Evolutionary conservation across 2,888 invertebrate genomes (phyloP).

Genomic region (Limenitis camilla): DNA sequence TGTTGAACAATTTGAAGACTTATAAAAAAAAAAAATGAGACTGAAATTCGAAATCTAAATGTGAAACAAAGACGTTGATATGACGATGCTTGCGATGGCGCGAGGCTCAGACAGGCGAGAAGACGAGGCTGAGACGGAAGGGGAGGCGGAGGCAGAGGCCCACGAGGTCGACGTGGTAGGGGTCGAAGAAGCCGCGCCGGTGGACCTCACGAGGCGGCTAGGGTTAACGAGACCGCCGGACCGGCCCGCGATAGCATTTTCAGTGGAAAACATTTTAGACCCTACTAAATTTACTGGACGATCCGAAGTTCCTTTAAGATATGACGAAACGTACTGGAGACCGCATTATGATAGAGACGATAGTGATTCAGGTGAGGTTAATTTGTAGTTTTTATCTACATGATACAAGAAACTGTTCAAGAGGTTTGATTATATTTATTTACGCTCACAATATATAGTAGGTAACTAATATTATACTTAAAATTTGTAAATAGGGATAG

Average conservation of each 20-base stretch:
- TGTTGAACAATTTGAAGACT: background rate
- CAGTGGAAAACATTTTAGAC: constrained; percentile 92
- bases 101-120: constrained; percentile 61
- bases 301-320: constrained; percentile 69
- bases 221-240: constrained; percentile 75
- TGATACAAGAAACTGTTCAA: background rate
- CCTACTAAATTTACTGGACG: constrained; percentile 91
- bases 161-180: constrained; percentile 67
- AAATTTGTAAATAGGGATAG: no score
- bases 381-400: background rate
- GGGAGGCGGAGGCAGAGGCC: constrained; percentile 51
- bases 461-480: no score
- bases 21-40: constrained; percentile 3
- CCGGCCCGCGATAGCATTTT: constrained; percentile 81
- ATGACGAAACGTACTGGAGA: constrained; percentile 74
- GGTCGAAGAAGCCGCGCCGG: constrained; percentile 66
- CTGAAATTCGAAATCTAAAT: constrained; percentile 13
- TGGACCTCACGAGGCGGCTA: constrained; percentile 65
- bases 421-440: background rate
- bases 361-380: constrained; percentile 71
- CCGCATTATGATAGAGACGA: constrained; percentile 74
- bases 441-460: background rate
- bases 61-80: constrained; percentile 50
- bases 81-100: constrained; percentile 73
- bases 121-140: constrained; percentile 53